Base-by-base conservation (phyloP, 2,113 vertebrate genomes). In the Sinocyclocheilus maitianheensis region DNA sequence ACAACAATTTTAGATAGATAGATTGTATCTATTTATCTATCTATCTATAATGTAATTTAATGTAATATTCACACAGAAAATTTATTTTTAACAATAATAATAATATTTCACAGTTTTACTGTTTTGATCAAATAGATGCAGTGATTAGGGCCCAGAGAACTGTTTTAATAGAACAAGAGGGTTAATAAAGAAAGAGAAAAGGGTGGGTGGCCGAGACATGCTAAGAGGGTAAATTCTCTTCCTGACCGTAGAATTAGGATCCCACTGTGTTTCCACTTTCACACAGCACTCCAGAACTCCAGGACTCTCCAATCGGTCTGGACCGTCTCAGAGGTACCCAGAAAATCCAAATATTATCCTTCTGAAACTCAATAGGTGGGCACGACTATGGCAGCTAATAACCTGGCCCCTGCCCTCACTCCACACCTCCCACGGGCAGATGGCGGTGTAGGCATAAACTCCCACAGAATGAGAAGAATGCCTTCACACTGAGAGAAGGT, bases 301-400 rank as follows among this genome's bases (percentile, higher is more conserved):
- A 65, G 34, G 53, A 78, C 40, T 53, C 65, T 84, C 24, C 0
- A 1, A 67, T 80, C 46, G 12, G 78, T 92, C 89, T 91, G 87
- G 86, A 91, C 86, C 65, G 76, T 20, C 69, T 87, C 81, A 43
- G 89, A 90, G 88, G 90, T 85, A 89, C 89, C 24, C 58, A 65
- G 85, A 92, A 93, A 83, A 93, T 30, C 84, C 79, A 93, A 94
- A 94, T 92, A 94, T 94, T 94, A 91, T 93, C 91, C 88, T 84
- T 88, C 58, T 86, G 90, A 91, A 93, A 93, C 90, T 86, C 78
- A 94, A 93, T 92, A 93, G 89, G 87, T 85, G 90, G 91, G 89
- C 90, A 92, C 78, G 89, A 89, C 91, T 87, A 87, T 90, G 90
- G 94, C 91, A 93, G 90, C 85, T 91, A 92, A 94, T 93, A 92